Base-by-base conservation (phyloP, 2,888 invertebrate species). In the Pegoplata infirma region DNA sequence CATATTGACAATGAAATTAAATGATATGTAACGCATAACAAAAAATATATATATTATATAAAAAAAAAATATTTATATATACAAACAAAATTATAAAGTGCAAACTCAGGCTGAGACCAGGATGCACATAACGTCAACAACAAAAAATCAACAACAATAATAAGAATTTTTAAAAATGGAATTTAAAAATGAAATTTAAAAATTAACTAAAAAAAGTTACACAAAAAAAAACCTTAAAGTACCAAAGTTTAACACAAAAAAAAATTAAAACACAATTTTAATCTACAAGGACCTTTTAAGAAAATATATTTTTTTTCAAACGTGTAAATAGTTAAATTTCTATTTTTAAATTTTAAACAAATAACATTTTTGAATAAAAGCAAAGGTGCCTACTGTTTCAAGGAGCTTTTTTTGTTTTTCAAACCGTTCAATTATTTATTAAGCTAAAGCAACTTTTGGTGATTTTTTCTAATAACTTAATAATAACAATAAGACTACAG, bases 401-500 rank as follows among this genome's bases (percentile, higher is more conserved):
- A n/a, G 61, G 73, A 83, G 80, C 81, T 78, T 82, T 80, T 77
- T 68, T 19, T 19, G 19, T 17, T 19, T 36, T 16, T 2, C 3
- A 5, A 19, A 51, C 64, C 49, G 49, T 67, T 58, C 63, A 78
- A 66, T 63, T 63, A 64, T 47, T 46, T 55, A 47, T 51, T 61
- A 64, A 69, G 40, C 21, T 40, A 36, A 16, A 46, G 51, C 12
- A 36, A 71, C 53, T 32, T 73, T 63, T 74, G 55, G 77, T 81
- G 80, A 82, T 78, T 72, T 67, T n/a, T n/a, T 25, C 63, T 77
- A 44, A 66, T 17, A 46, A 59, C 53, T 49, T 53, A 46, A 56
- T n/a, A 63, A 66, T 80, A 77, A 61, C 36, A 80, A 76, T 76
- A 59, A 79, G 67, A 82, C 82, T 81, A 82, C 84, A 85, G 84